A percentile compares a stretch with the other conserved stretches of the same genome.
These are phyloP conservation scores for Embiotoca jacksoni DNA, from an alignment of 2,113 vertebrate species.

Conservation along the genomic window DNA sequence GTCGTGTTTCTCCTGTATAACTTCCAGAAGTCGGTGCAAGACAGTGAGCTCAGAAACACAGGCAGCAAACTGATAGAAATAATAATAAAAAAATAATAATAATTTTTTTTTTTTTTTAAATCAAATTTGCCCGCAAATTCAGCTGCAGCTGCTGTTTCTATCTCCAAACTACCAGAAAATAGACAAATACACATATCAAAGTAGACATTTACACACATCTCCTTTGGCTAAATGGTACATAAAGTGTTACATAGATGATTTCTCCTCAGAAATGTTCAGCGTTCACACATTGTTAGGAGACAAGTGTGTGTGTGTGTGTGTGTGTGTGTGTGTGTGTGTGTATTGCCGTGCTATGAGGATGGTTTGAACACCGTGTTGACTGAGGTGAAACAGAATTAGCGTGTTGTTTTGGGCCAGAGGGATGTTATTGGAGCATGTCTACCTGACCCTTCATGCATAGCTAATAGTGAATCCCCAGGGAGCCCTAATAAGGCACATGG, in stretches of 20 bases:
- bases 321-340: neutral
- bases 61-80: too few species aligned
- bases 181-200: conserved; percentile 7
- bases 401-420: conserved; percentile 49
- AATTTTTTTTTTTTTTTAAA: too few species aligned
- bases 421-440: conserved; percentile 67
- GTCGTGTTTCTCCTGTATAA: too few species aligned
- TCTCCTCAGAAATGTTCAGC: neutral
- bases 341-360: neutral
- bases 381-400: conserved; percentile 55
- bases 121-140: neutral
- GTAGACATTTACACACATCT: conserved; percentile 10
- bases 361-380: conserved; percentile 30
- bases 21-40: too few species aligned
- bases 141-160: neutral
- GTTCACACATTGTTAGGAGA: neutral
- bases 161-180: neutral
- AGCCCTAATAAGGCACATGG: conserved; percentile 56
- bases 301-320: conserved; percentile 5
- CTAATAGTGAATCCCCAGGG: conserved; percentile 63
- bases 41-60: too few species aligned
- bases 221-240: neutral
- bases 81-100: too few species aligned
- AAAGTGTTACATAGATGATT: neutral
- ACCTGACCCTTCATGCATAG: conserved; percentile 65